phyloP scores from a whole-genome alignment of 2,888 invertebrate species.

The Cephus rjabovi region DNA sequence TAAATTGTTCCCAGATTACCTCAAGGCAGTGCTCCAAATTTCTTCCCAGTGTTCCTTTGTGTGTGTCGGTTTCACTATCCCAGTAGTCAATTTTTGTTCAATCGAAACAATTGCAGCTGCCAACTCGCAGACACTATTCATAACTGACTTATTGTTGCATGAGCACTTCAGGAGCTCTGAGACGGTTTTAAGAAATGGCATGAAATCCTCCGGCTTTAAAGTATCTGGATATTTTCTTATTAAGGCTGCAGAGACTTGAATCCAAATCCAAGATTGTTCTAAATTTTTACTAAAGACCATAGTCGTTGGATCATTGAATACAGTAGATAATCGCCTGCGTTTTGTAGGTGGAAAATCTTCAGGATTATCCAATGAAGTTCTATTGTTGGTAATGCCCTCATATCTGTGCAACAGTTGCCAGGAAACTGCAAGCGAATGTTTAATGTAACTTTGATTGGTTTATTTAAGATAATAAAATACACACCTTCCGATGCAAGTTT shows the following conservation, averaged over 20 bases:
- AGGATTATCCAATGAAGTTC: not conserved
- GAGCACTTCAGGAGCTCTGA: conserved; percentile 52
- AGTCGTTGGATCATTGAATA: conserved; percentile 42
- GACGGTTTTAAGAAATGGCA: conserved; percentile 61
- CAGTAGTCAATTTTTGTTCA: conserved; percentile 38
- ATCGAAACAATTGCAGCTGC: conserved; percentile 53
- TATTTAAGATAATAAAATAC: conserved; percentile 4
- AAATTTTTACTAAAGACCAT: conserved; percentile 53
- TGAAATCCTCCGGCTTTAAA: conserved; percentile 58
- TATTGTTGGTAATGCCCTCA: conserved; percentile 16
- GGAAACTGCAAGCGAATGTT: conserved; percentile 56
- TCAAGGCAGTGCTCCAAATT: conserved; percentile 63
- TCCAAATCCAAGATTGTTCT: conserved; percentile 64
- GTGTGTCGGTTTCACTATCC: conserved; percentile 32
- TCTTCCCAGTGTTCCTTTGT: conserved; percentile 56
- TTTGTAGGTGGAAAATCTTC: conserved; percentile 38
- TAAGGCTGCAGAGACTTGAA: conserved; percentile 61
- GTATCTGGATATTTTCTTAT: conserved; percentile 64
- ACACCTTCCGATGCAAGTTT: conserved; percentile 56
- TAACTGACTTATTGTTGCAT: conserved; percentile 54
- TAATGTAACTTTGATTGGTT: conserved; percentile 34
- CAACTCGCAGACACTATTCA: conserved; percentile 61
- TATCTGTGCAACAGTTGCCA: conserved; percentile 55
- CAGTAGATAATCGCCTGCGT: conserved; percentile 46
- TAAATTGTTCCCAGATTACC: conserved; percentile 47